phyloP scores from a whole-genome alignment of 2,797 vertebrate species.

The Sebastes itinus region DNA sequence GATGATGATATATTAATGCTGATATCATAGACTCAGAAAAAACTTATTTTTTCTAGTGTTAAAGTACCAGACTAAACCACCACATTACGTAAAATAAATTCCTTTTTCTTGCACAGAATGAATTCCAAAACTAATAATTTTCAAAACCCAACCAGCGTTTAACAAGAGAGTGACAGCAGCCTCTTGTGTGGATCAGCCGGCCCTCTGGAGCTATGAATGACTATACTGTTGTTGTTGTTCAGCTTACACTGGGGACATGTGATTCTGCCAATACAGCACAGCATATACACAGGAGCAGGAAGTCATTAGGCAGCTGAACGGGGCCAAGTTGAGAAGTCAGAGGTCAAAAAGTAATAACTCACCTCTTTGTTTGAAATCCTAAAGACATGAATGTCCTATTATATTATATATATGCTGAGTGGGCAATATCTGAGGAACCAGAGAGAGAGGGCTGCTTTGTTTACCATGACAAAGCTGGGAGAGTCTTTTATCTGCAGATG shows the following conservation, averaged over 20 bases:
- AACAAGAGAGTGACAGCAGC: neutral
- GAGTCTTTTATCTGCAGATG: slow-evolving; percentile 15
- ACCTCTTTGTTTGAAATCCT: slow-evolving; percentile 44
- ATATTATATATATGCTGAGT: slow-evolving; percentile 19
- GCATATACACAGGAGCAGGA: slow-evolving; percentile 31
- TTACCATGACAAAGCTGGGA: neutral
- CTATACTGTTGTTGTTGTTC: slow-evolving; percentile 10
- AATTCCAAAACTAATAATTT: slow-evolving; percentile 9
- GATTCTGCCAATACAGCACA: slow-evolving; percentile 43
- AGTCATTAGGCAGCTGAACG: slow-evolving; percentile 46
- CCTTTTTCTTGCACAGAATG: neutral
- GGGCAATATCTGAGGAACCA: slow-evolving; percentile 23
- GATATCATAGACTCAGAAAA: too few species aligned
- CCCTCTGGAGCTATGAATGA: slow-evolving; percentile 23
- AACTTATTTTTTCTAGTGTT: too few species aligned
- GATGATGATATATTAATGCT: too few species aligned
- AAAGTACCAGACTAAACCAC: neutral
- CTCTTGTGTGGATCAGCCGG: neutral
- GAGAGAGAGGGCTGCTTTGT: slow-evolving; percentile 8
- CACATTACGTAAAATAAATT: neutral
- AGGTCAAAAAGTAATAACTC: slow-evolving; percentile 49
- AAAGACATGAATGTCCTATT: slow-evolving; percentile 31
- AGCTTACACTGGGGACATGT: slow-evolving; percentile 7
- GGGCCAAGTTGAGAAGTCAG: slow-evolving; percentile 45
- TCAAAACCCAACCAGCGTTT: neutral